Evolutionary conservation across 2,888 invertebrate genomes (phyloP).

Genomic region (Eupithecia tripunctaria): DNA sequence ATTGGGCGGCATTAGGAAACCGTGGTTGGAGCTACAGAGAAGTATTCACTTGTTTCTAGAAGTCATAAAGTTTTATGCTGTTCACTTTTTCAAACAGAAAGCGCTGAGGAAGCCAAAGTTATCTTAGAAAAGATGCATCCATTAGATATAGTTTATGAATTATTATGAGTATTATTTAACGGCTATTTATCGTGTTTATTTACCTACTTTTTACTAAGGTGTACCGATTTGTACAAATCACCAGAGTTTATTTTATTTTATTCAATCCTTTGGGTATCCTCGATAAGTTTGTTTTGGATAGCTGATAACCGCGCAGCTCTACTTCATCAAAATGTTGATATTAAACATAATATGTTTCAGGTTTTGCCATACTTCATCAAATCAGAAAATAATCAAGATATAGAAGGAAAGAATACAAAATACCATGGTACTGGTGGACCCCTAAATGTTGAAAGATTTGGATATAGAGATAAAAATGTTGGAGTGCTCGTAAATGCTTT

Average conservation of each 20-base stretch:
- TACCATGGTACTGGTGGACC: conserved; percentile 86
- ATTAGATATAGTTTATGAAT: not conserved
- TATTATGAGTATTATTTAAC: too few relatives aligned
- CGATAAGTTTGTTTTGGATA: not conserved
- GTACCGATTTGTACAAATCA: not conserved
- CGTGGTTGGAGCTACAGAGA: conserved; percentile 85
- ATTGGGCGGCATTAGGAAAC: conserved; percentile 86
- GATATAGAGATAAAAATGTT: conserved; percentile 84
- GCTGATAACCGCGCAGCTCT: not conserved
- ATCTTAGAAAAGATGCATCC: not conserved
- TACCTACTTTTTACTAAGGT: not conserved
- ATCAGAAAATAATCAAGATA: conserved; percentile 85
- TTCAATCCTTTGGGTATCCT: not conserved
- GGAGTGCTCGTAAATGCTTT: conserved; percentile 83
- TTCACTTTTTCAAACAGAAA: not conserved
- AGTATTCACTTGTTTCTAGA: conserved; percentile 53
- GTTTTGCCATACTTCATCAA: conserved; percentile 88
- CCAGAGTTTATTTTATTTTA: not conserved
- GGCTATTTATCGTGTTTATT: too few relatives aligned
- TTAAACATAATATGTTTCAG: conserved; percentile 47
- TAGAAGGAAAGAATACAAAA: conserved; percentile 70
- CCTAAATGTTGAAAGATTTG: conserved; percentile 85
- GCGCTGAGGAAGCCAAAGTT: not conserved
- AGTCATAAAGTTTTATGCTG: not conserved
- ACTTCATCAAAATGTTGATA: not conserved